A percentile compares a stretch with the other conserved stretches of the same genome.
Conservation (phyloP, 1,140 invertebrate species). For the Magallana angulata region DNA sequence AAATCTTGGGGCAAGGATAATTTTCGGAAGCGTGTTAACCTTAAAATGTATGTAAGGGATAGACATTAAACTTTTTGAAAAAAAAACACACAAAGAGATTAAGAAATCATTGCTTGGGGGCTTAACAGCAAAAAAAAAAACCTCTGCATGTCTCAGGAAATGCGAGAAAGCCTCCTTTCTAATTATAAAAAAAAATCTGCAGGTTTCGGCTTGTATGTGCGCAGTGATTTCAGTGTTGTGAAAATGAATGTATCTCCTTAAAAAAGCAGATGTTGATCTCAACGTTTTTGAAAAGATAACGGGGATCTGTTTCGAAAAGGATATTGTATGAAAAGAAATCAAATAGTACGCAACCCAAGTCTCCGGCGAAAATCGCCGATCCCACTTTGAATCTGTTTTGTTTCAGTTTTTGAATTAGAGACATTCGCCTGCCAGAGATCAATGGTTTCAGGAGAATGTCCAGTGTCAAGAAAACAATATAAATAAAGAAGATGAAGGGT, state of each 20-base stretch:
- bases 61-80: neutral
- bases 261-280: constrained; percentile 34
- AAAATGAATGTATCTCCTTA: constrained; percentile 30
- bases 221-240: neutral
- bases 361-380: neutral
- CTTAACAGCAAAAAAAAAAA: constrained; percentile 1
- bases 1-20: neutral
- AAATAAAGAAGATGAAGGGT: neutral
- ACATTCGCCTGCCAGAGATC: neutral
- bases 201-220: constrained; percentile 1
- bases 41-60: neutral
- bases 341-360: neutral
- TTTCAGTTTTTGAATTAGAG: constrained; percentile 20
- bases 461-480: neutral
- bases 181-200: constrained; percentile 29
- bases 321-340: constrained; percentile 37
- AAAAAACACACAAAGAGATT: neutral
- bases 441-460: neutral
- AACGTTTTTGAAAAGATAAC: constrained; percentile 21
- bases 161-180: neutral
- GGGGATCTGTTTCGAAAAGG: neutral
- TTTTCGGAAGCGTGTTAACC: neutral
- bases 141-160: neutral
- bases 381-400: constrained; percentile 14
- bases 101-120: constrained; percentile 5